phyloP scores from a whole-genome alignment of 2,113 vertebrate genomes.

The Acrocephalus arundinaceus region DNA sequence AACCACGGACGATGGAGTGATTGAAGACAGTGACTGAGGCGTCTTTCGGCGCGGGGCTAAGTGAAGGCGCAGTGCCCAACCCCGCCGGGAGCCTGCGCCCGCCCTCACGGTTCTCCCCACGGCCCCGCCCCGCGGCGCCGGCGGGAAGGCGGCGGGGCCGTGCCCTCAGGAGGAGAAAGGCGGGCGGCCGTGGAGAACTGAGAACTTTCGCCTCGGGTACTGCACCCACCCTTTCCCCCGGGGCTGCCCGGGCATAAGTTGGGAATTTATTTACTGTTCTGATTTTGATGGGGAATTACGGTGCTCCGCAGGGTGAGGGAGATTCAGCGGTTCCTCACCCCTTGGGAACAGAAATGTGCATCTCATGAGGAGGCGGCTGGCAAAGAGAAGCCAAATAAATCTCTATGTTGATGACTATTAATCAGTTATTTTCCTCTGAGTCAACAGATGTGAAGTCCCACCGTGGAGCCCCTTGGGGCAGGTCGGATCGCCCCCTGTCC shows the following conservation, averaged over 20 bases:
- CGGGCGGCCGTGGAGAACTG: fast-evolving
- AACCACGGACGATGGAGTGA: fast-evolving
- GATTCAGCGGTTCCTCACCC: background rate
- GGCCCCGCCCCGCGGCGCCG: background rate
- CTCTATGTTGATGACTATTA: background rate
- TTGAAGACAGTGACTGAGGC: fast-evolving
- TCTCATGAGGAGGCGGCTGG: background rate
- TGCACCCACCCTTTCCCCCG: fast-evolving
- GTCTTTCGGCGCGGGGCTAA: fast-evolving
- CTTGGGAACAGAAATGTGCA: background rate
- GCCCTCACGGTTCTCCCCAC: fast-evolving
- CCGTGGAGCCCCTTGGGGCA: fast-evolving
- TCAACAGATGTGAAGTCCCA: background rate
- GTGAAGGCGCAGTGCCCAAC: fast-evolving
- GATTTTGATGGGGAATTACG: background rate
- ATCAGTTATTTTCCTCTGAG: background rate
- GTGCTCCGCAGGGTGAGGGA: background rate
- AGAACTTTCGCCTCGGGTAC: fast-evolving
- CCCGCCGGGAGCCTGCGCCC: background rate
- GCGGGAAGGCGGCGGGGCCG: background rate
- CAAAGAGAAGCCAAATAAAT: background rate
- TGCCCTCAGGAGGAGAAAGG: background rate
- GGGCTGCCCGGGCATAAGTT: background rate
- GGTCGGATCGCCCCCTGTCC: background rate
- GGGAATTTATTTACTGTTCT: background rate